Base-by-base conservation (phyloP, 2,888 invertebrate genomes). In the Crocallis elinguaria region DNA sequence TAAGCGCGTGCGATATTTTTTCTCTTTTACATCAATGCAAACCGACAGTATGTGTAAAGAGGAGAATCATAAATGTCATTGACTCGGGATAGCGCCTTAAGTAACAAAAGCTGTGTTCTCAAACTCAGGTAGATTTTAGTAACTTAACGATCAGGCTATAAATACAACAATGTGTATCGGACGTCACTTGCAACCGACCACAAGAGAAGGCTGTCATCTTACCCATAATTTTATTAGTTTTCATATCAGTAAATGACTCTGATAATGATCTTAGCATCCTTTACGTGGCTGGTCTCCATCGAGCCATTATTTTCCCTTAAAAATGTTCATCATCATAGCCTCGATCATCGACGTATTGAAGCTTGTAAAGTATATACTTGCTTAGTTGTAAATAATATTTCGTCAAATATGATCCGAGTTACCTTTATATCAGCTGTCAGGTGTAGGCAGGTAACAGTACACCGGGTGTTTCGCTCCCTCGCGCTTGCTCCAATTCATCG, bases 401-500 rank as follows among this genome's bases (percentile, higher is more conserved):
- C 72, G 77, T 82, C 73, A 74, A 81, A 78, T 80, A 78, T 80
- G 67, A 78, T 67, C 12, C 78, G 64, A 61, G 76, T 75, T 73
- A 74, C 71, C 73, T 75, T 80, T 82, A 84, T 86, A 88, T 88
- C 88, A 81, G 75, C 79, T 86, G 82, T 82, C 88, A 86, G 79
- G 71, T 79, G 48, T 41, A 45, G 38, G 88, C 74, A 59, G 48
- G 63, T 61, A 88, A 90, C 75, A 63, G 66, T 72, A 90, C 75
- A 86, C 78, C 64, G 65, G 56, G 59, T 85, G 89, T 86, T 87
- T 88, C 89, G 88, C 85, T 88, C 77, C 79, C 81, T 76, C 83
- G 85, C 79, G 76, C 75, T 79, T 77, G 86, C 82, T 86, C 88
- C 82, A 85, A 80, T 87, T 89, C 84, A 73, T 75, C 82, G 84